A percentile compares a stretch with the other conserved stretches of the same genome.
Conservation (phyloP, 1,140 invertebrate genomes). For the Phocides pigmalion region DNA sequence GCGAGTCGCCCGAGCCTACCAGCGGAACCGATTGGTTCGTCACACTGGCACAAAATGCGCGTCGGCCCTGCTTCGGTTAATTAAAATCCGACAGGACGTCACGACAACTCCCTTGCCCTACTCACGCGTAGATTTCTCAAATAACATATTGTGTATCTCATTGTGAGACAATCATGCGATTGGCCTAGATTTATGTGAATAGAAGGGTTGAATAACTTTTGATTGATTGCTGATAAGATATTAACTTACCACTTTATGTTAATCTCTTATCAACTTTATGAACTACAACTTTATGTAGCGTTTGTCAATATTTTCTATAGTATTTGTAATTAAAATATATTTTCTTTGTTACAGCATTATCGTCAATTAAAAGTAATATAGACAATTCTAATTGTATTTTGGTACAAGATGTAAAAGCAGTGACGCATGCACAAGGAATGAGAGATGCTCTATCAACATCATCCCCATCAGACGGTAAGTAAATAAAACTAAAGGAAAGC, state of each 20-base stretch:
- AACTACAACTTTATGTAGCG: too few species aligned
- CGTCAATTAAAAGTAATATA: slow-evolving; percentile 92
- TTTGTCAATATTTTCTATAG: too few species aligned
- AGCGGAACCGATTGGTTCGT: slow-evolving; percentile 74
- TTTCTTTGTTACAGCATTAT: slow-evolving; percentile 89
- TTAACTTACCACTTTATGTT: too few species aligned
- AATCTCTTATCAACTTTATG: too few species aligned
- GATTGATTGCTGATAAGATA: slow-evolving; percentile 32
- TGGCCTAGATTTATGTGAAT: slow-evolving; percentile 42
- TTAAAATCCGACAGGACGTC: slow-evolving; percentile 77
- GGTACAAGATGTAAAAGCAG: slow-evolving; percentile 94
- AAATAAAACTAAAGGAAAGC: neutral
- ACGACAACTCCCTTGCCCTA: slow-evolving; percentile 60
- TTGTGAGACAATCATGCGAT: slow-evolving; percentile 35
- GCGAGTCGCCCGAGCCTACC: slow-evolving; percentile 48
- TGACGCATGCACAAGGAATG: slow-evolving; percentile 91
- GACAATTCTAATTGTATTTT: slow-evolving; percentile 94
- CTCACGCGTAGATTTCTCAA: slow-evolving; percentile 56
- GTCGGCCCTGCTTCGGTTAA: slow-evolving; percentile 69
- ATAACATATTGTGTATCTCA: slow-evolving; percentile 63
- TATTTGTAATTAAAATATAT: too few species aligned
- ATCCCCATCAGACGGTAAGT: slow-evolving; percentile 89
- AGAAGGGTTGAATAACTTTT: slow-evolving; percentile 35
- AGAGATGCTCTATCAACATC: slow-evolving; percentile 89
- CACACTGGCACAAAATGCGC: slow-evolving; percentile 73